phyloP scores from a whole-genome alignment of 64 coral and sea anemone species.

The Astreopora myriophthalma region DNA sequence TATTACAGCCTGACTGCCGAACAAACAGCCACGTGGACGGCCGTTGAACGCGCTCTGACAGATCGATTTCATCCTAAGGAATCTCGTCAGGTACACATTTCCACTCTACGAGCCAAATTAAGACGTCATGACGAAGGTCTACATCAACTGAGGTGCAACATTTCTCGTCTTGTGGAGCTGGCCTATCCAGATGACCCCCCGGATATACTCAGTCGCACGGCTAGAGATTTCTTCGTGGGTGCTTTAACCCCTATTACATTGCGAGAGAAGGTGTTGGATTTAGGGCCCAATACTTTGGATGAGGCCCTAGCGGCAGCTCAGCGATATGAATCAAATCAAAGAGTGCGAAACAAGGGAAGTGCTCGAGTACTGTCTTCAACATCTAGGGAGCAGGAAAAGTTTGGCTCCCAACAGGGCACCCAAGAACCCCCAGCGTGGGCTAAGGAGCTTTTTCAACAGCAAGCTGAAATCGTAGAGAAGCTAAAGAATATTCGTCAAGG shows the following conservation, averaged over 20 bases:
- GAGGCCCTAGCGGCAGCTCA: neutral
- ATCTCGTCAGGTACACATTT: neutral
- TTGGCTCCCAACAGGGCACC: neutral
- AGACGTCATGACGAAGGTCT: neutral
- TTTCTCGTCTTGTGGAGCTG: neutral
- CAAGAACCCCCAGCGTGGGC: neutral
- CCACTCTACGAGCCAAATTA: neutral
- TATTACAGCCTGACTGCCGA: conserved; percentile 11
- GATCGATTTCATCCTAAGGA: neutral
- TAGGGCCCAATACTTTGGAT: neutral
- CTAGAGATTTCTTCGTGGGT: neutral
- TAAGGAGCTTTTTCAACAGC: conserved; percentile 10
- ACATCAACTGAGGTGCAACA: neutral
- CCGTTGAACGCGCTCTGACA: neutral
- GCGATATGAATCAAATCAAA: neutral
- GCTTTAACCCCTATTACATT: neutral
- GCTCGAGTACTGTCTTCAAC: neutral
- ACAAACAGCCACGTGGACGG: neutral
- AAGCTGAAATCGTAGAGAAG: neutral
- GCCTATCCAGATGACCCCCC: neutral
- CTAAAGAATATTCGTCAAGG: neutral
- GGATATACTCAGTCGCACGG: neutral
- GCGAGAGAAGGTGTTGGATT: conserved; percentile 20
- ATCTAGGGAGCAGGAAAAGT: neutral
- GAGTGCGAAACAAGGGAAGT: neutral